Conservation (phyloP, 2,797 vertebrate genomes). For the Anolis apletophallus region DNA sequence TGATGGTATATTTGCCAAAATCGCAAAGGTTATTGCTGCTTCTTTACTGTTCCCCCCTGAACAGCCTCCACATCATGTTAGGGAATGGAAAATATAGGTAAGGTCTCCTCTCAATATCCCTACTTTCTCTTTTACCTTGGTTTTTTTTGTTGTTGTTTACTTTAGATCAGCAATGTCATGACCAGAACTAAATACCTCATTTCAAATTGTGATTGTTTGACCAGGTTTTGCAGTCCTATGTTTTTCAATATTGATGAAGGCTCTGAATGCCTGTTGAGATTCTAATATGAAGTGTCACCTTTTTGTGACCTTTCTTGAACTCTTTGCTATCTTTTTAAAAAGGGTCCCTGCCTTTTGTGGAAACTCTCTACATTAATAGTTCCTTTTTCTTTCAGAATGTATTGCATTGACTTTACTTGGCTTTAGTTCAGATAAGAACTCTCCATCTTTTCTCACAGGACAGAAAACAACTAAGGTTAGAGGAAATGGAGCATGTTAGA, state of each 20-base stretch:
- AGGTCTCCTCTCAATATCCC: not conserved
- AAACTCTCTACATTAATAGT: conserved; percentile 2
- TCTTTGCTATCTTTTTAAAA: not conserved
- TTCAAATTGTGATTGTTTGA: conserved; percentile 26
- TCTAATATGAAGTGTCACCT: conserved; percentile 23
- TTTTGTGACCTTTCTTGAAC: conserved; percentile 22
- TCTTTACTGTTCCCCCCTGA: not conserved
- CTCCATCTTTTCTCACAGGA: not conserved
- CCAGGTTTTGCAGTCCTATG: conserved; percentile 6
- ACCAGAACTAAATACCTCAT: conserved; percentile 10
- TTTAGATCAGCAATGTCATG: not conserved
- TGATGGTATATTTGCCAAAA: conserved; percentile 18
- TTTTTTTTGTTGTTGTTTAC: not conserved
- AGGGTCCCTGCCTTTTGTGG: not conserved
- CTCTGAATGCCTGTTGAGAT: conserved; percentile 2
- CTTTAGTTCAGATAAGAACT: not conserved
- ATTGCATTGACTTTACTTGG: conserved; percentile 12
- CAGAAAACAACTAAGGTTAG: not conserved
- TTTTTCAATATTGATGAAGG: not conserved
- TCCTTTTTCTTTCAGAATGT: conserved; percentile 19
- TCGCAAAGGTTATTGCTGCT: not conserved
- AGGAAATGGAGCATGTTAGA: conserved; percentile 9
- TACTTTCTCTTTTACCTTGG: not conserved
- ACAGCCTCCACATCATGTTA: accelerated
- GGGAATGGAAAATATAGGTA: conserved; percentile 25